phyloP scores from a whole-genome alignment of 2,888 invertebrate species.

The Synergus gifuensis region DNA sequence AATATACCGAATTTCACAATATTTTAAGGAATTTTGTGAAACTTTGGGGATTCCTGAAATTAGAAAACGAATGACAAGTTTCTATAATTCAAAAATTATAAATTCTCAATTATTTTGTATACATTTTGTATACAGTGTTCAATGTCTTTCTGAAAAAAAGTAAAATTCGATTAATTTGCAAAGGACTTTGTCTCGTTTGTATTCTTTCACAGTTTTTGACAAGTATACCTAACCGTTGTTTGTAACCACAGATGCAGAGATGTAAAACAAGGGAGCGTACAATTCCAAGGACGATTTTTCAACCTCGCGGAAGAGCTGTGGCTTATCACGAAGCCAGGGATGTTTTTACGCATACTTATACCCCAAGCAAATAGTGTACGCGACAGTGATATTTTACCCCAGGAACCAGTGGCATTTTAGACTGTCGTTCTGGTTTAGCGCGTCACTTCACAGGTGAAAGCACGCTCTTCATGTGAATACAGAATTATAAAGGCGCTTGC shows the following conservation, averaged over 20 bases:
- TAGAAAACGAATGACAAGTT: no score
- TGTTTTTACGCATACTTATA: conserved; percentile 58
- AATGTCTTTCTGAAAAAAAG: no score
- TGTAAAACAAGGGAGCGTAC: conserved; percentile 57
- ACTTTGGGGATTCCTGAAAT: no score
- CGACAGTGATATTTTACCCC: conserved; percentile 60
- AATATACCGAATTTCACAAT: no score
- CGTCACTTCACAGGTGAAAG: conserved; percentile 50
- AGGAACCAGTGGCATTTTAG: conserved; percentile 52
- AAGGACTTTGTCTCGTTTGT: neutral
- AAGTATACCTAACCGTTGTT: neutral
- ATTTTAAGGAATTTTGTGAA: no score
- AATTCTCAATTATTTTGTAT: no score
- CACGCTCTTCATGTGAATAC: conserved; percentile 50
- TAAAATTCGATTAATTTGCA: neutral
- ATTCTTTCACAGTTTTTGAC: neutral
- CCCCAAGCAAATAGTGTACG: conserved; percentile 56
- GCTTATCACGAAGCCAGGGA: conserved; percentile 61
- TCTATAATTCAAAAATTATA: no score
- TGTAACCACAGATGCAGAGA: conserved; percentile 46
- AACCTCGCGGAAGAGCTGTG: conserved; percentile 54
- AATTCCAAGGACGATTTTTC: conserved; percentile 64
- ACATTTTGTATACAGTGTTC: no score
- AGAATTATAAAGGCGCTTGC: conserved; percentile 47
- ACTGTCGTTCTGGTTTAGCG: conserved; percentile 48